Base-by-base conservation (phyloP, 2,888 invertebrate genomes). In the Macrostomum cliftonense region DNA sequence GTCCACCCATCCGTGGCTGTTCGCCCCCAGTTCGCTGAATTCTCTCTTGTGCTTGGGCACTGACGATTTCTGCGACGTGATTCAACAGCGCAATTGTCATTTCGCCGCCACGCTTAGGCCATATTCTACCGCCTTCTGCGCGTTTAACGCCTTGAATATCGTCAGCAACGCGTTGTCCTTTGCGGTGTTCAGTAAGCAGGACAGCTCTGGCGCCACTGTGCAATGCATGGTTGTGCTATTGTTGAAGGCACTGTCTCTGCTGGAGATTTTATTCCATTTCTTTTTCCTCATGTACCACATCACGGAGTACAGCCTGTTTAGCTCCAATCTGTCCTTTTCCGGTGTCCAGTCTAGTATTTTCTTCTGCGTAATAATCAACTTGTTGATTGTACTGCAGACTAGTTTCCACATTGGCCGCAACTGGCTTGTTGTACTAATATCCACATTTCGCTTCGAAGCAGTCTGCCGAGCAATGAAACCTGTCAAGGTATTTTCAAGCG, bases 381-480 rank as follows among this genome's bases (percentile, higher is more conserved):
- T 36, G 13, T 11, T 28, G 17, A 37, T 37, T 12, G 19, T 19
- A 4, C 36, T 45, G 2, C n/a, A 37, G 20, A 17, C 36, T 12
- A 45, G 45, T 12, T 45, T 38, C 11, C 45, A 45, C 14, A 45
- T 45, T 5, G 36, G 37, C 4, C n/a, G 45, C 16, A 45, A 45
- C 38, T 45, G 45, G 45, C 14, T 38, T 2, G 17, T 45, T 13
- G 45, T 45, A 16, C 20, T 45, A n/a, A 37, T 45, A 9, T 37
- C 45, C 2, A 38, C 45, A 17, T 45, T 45, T 12, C 21, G 45
- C n/a, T 45, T 45, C 12, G 45, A 45, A 28, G 45, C 45, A 11
- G 45, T 45, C 21, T 45, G 45, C 36, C 45, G 36, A 2, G 14
- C 45, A 2, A 45, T 28, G 28, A 28, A 28, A 28, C 28, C 28